Conservation (phyloP, 2,113 vertebrate genomes). For the Cathartes aura region DNA sequence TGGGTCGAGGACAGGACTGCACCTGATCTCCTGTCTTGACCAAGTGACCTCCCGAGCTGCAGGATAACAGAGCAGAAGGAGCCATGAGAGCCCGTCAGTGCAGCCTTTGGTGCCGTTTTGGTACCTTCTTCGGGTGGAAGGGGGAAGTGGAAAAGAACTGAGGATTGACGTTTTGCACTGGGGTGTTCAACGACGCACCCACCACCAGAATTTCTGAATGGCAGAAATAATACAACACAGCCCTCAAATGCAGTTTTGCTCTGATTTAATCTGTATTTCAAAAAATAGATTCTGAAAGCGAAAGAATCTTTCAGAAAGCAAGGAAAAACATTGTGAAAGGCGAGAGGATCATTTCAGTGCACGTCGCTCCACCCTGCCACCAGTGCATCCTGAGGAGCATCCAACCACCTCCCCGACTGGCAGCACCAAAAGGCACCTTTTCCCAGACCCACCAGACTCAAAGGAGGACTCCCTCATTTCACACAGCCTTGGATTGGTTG, state of each 20-base stretch:
- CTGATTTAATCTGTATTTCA: background rate
- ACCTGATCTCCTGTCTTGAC: background rate
- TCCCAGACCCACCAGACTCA: background rate
- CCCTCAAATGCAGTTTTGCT: rapidly evolving
- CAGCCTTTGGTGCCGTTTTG: background rate
- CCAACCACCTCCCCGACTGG: background rate
- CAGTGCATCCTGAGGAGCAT: rapidly evolving
- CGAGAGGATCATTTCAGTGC: background rate
- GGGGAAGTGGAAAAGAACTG: background rate
- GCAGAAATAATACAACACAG: background rate
- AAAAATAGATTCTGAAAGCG: background rate
- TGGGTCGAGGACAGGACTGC: background rate
- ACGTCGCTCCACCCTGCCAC: background rate
- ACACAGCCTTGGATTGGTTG: background rate
- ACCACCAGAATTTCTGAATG: rapidly evolving
- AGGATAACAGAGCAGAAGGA: background rate
- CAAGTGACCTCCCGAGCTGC: rapidly evolving
- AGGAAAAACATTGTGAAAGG: background rate
- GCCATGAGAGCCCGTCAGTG: background rate
- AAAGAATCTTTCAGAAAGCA: background rate
- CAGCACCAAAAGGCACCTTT: background rate
- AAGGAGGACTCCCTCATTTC: background rate
- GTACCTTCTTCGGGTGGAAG: background rate
- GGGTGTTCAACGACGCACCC: rapidly evolving
- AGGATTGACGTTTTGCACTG: background rate